These are phyloP conservation scores for Poecilia latipinna DNA, from an alignment of 2,113 vertebrate genomes.

Conservation along the genomic window DNA sequence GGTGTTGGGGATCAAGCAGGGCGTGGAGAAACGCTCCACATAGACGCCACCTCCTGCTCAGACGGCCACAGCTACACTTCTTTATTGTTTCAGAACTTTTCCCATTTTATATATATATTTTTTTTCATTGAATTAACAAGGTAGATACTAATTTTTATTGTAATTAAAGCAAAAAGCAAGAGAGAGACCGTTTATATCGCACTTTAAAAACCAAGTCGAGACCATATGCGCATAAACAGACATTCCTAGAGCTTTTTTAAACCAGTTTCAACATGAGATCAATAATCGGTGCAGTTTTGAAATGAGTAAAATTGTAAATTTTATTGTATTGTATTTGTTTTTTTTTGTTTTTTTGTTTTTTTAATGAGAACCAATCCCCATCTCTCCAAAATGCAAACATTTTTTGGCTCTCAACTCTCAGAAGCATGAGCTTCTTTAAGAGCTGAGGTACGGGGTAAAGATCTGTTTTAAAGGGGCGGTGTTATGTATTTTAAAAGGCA, in stretches of 20 bases:
- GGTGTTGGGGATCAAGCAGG: conserved; percentile 97
- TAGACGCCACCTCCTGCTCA: conserved; percentile 12
- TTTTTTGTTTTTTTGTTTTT: too few relatives aligned
- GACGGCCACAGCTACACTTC: not conserved
- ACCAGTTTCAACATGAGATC: not conserved
- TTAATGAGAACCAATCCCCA: too few relatives aligned
- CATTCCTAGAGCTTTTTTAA: not conserved
- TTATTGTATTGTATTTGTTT: too few relatives aligned
- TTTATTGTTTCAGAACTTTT: not conserved
- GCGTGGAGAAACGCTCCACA: conserved; percentile 92
- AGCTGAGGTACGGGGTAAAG: too few relatives aligned
- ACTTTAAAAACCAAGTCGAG: conserved; percentile 32
- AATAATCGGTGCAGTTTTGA: not conserved
- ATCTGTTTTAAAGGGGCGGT: too few relatives aligned
- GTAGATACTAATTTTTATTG: not conserved
- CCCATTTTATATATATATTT: not conserved
- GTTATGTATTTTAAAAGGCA: too few relatives aligned
- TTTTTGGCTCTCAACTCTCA: not conserved
- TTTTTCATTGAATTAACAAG: not conserved
- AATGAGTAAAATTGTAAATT: not conserved
- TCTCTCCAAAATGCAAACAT: not conserved
- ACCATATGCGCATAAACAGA: not conserved
- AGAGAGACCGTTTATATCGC: not conserved
- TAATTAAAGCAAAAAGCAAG: not conserved
- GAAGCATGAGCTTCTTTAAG: too few relatives aligned